Evolutionary conservation across 2,888 invertebrate genomes (phyloP), one percentile per base, ranked within the genome.

Genomic region (Branchellion lobata): DNA sequence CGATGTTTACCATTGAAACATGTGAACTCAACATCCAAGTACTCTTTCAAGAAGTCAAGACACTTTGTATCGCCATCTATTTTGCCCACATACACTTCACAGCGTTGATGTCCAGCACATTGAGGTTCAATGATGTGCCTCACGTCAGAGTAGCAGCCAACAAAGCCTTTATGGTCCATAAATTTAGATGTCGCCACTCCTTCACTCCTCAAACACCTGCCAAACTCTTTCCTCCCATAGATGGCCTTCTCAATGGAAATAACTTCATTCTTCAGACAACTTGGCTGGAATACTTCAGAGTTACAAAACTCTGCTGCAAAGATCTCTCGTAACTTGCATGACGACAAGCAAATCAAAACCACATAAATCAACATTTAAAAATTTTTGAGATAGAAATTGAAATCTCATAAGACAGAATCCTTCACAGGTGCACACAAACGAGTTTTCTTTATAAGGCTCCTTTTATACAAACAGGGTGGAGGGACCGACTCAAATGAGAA

Each of bases 241-340:
- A 73, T 51, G 21, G 79, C 79, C 1, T 57, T 47, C 3, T 31
- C 3, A 29, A 79, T 69, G 1, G 29, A n/a, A 11, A 79, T 47
- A 21, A 74, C 65, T 40, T 73, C 73, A n/a, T 73, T 47, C 21
- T n/a, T 40, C 36, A 34, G 29, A 36, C 77, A 77, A 31, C 40
- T 77, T n/a, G 77, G 77, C 34, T 77, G 31, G 57, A 77, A 77
- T 57, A 77, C 33, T 65, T 75, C 75, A 24, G 75, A 77, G 27
- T 33, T 77, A 65, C 77, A 77, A 65, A 29, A 77, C 29, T 77
- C 77, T 57, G 57, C 77, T 77, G 47, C n/a, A 40, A 40, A 40
- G 14, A 5, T 40, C 14, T 14, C 40, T n/a, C n/a, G n/a, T n/a
- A n/a, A n/a, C n/a, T n/a, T n/a, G n/a, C n/a, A n/a, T n/a, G n/a